These are phyloP conservation scores for Caenorhabditis sp. DNA, from an alignment of 2,888 invertebrate species.

Conservation along the genomic window DNA sequence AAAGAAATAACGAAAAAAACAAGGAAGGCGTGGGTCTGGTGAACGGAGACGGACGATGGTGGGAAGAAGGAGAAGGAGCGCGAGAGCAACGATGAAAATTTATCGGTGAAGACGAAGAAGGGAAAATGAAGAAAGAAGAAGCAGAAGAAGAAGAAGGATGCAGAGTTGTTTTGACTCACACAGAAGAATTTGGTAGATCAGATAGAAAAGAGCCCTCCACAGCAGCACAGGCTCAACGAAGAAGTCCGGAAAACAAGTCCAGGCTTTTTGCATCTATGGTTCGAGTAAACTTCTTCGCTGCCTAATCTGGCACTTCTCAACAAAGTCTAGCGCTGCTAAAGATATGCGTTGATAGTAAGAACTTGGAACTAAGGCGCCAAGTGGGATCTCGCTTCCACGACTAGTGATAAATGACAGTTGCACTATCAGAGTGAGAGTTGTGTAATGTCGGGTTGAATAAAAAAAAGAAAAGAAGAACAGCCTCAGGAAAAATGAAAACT, in stretches of 20 bases:
- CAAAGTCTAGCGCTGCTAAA: background rate
- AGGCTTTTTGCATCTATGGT: background rate
- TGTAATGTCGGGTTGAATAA: constrained; percentile 4
- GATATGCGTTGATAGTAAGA: background rate
- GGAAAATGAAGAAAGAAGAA: constrained; percentile 23
- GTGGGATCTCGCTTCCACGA: background rate
- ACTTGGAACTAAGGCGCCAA: background rate
- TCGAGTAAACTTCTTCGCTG: too few relatives aligned
- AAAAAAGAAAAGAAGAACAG: background rate
- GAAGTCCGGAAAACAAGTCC: constrained; percentile 1
- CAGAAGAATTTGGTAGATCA: constrained; percentile 28
- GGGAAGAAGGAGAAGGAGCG: constrained; percentile 9
- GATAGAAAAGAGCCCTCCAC: constrained; percentile 29
- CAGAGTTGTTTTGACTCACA: constrained; percentile 48
- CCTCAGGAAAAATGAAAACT: background rate
- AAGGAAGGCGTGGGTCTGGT: constrained; percentile 39
- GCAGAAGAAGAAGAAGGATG: constrained; percentile 4
- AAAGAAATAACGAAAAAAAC: constrained; percentile 25
- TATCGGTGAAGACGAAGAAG: constrained; percentile 35
- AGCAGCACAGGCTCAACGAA: background rate
- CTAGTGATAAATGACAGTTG: constrained; percentile 4
- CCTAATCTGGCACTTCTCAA: too few relatives aligned
- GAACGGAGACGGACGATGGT: constrained; percentile 30
- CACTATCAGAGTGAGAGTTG: background rate
- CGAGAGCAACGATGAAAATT: constrained; percentile 44